Evolutionary conservation across 92 coral and sea anemone species (phyloP).

Genomic region (Zoanthus sociatus): DNA sequence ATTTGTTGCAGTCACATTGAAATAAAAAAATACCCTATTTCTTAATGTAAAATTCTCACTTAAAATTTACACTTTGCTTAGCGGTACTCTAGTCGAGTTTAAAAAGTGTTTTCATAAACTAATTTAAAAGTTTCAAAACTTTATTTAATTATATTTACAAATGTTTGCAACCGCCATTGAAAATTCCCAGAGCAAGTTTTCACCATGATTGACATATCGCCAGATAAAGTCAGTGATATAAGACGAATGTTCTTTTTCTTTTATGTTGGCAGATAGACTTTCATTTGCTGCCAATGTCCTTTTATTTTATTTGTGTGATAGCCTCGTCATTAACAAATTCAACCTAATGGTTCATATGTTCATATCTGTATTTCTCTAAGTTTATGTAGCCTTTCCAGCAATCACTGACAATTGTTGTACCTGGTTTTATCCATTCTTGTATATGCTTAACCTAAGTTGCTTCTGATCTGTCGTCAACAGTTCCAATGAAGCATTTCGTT

Average conservation of each 20-base stretch:
- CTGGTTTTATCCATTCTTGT: too few species aligned
- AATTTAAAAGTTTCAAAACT: background rate
- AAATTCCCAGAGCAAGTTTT: background rate
- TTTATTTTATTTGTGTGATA: background rate
- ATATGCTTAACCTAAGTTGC: too few species aligned
- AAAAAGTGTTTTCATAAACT: background rate
- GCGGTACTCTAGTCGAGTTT: background rate
- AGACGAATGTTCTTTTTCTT: background rate
- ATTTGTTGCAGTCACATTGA: background rate
- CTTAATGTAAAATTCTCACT: too few species aligned
- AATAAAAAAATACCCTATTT: background rate
- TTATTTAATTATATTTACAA: background rate
- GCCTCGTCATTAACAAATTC: too few species aligned
- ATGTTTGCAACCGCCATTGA: background rate
- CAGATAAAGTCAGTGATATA: background rate
- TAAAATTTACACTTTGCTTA: too few species aligned
- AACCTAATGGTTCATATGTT: too few species aligned
- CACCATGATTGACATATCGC: too few species aligned
- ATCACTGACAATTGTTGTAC: too few species aligned
- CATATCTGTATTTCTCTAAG: too few species aligned
- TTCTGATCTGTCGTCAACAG: too few species aligned
- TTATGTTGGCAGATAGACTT: background rate
- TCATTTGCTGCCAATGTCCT: slow-evolving; percentile 6
- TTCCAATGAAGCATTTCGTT: too few species aligned
- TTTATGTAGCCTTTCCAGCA: too few species aligned